Evolutionary conservation across 2,797 vertebrate genomes (phyloP).

Genomic region (Sebastes ruberrimus): DNA sequence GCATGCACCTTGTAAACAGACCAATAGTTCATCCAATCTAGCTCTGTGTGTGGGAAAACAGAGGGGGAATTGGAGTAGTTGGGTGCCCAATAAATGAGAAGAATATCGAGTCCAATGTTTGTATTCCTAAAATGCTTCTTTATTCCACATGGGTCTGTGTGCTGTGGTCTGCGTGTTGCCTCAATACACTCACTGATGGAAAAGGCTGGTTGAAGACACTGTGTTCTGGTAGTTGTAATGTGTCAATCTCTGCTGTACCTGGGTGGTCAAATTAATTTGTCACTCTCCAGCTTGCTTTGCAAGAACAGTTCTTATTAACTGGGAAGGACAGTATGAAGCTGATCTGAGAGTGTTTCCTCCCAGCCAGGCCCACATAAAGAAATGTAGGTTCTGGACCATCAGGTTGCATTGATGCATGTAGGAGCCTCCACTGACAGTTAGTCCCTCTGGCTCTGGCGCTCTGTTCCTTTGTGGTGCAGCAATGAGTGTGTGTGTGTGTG

Average conservation of each 20-base stretch:
- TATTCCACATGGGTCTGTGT: neutral
- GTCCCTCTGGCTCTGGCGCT: constrained; percentile 45
- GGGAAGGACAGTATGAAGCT: constrained; percentile 27
- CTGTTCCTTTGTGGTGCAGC: constrained; percentile 30
- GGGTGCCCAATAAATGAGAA: neutral
- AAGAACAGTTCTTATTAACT: constrained; percentile 34
- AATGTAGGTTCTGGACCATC: constrained; percentile 70
- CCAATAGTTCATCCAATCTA: constrained; percentile 18
- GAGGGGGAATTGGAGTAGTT: neutral
- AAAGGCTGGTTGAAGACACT: constrained; percentile 28
- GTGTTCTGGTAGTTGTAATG: constrained; percentile 39
- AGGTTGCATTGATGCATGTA: constrained; percentile 68
- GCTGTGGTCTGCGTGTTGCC: neutral
- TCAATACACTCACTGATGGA: constrained; percentile 24
- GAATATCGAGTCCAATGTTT: neutral
- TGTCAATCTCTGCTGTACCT: constrained; percentile 34
- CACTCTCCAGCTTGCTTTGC: constrained; percentile 34
- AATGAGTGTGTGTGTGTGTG: neutral
- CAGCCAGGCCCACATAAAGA: constrained; percentile 42
- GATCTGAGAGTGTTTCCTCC: constrained; percentile 37
- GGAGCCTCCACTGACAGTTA: constrained; percentile 60
- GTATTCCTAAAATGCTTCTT: neutral
- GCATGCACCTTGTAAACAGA: constrained; percentile 47
- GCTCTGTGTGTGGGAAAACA: constrained; percentile 2
- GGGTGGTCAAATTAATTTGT: constrained; percentile 63